phyloP scores from a whole-genome alignment of 2,888 invertebrate species.

The Ecliptopera silaceata region DNA sequence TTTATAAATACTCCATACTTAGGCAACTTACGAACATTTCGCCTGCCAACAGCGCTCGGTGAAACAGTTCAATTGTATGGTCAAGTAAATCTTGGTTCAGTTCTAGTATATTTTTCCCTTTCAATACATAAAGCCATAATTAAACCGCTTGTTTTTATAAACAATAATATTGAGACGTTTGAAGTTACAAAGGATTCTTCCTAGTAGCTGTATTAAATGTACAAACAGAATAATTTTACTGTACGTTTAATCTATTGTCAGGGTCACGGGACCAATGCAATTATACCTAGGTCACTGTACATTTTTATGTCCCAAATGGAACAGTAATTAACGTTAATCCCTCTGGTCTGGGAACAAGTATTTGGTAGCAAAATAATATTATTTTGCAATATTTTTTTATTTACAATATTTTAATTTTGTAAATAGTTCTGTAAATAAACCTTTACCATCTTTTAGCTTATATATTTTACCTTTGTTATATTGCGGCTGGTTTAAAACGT shows the following conservation, averaged over 20 bases:
- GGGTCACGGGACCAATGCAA: conserved; percentile 14
- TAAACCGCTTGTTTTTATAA: neutral
- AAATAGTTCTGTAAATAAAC: neutral
- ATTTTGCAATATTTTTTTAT: neutral
- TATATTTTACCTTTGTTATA: neutral
- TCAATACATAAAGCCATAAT: neutral
- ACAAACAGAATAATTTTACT: neutral
- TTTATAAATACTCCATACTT: conserved; percentile 74
- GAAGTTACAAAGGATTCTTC: too few species aligned
- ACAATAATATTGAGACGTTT: neutral
- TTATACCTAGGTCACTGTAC: conserved; percentile 8
- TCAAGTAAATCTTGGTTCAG: conserved; percentile 14
- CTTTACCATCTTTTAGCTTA: neutral
- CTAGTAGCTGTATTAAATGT: neutral
- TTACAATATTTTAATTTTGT: neutral
- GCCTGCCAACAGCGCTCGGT: conserved; percentile 52
- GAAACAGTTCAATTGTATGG: conserved; percentile 22
- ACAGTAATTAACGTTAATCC: neutral
- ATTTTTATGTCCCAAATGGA: conserved; percentile 6
- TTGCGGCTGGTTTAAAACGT: neutral
- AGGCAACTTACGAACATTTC: conserved; percentile 57
- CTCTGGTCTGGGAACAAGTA: conserved; percentile 1
- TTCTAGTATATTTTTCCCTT: conserved; percentile 9
- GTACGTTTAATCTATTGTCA: conserved; percentile 13
- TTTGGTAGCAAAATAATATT: neutral